Conservation (phyloP, 2,797 vertebrate species). For the Tamandua tetradactyla region DNA sequence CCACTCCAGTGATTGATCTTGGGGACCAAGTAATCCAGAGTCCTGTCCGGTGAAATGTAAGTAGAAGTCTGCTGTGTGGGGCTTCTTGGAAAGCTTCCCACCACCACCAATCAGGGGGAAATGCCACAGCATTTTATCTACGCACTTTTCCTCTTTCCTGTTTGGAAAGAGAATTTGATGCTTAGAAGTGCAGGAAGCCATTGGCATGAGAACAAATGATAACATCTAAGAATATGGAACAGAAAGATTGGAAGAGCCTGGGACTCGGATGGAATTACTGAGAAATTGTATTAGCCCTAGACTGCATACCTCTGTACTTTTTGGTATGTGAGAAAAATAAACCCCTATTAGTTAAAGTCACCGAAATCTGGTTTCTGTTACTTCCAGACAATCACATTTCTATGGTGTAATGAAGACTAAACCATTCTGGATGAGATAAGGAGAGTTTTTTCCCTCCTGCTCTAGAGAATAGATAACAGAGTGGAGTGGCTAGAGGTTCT, state of each 20-base stretch:
- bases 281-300: background rate
- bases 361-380: constrained; percentile 16
- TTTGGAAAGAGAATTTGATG: background rate
- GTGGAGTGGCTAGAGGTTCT: background rate
- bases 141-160: background rate
- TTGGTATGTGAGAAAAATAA: constrained; percentile 4
- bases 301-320: background rate
- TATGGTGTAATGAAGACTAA: background rate
- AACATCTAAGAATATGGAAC: background rate
- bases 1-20: background rate
- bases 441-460: background rate
- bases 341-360: background rate
- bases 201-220: background rate
- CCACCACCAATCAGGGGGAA: background rate
- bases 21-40: background rate
- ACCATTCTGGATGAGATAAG: background rate
- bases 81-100: background rate
- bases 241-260: background rate
- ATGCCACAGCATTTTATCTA: background rate
- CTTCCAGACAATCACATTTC: background rate
- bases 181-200: background rate
- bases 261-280: background rate
- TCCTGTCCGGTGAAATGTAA: background rate
- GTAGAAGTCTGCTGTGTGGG: background rate
- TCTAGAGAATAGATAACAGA: background rate